These are phyloP conservation scores for Sciurus carolinensis DNA, from an alignment of 2,797 vertebrate genomes.

Conservation along the genomic window DNA sequence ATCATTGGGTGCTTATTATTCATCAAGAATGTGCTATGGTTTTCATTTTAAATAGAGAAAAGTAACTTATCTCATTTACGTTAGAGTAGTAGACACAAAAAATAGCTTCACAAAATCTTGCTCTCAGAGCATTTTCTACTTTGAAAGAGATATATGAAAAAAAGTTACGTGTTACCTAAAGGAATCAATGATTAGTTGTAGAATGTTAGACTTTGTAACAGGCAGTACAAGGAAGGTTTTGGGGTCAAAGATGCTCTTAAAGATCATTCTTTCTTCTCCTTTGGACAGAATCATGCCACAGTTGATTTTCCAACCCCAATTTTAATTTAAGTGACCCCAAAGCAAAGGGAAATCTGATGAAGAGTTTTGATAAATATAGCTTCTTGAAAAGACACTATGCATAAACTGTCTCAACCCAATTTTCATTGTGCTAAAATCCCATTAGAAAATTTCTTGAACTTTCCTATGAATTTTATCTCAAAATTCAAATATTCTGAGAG, in stretches of 20 bases:
- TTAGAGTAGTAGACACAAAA: conserved; percentile 46
- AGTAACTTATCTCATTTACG: conserved; percentile 43
- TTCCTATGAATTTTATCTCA: conserved; percentile 58
- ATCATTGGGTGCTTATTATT: neutral
- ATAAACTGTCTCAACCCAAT: too few relatives aligned
- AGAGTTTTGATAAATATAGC: neutral
- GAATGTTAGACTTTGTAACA: neutral
- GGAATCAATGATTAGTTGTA: conserved; percentile 55
- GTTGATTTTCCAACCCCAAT: neutral
- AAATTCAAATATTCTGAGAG: conserved; percentile 47
- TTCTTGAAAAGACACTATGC: neutral
- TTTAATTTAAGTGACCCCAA: neutral
- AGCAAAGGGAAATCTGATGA: neutral
- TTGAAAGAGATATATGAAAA: conserved; percentile 42
- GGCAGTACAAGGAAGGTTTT: neutral
- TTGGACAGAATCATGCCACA: too few relatives aligned
- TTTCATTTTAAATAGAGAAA: conserved; percentile 38
- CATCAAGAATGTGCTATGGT: neutral
- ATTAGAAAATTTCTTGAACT: neutral
- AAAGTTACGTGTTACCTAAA: conserved; percentile 48
- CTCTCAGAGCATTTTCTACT: conserved; percentile 36
- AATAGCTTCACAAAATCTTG: conserved; percentile 56
- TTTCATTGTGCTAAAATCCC: too few relatives aligned
- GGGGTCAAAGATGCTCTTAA: too few relatives aligned
- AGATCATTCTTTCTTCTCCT: too few relatives aligned